Conservation (phyloP, 2,797 vertebrate species). For the Chelon auratus region DNA sequence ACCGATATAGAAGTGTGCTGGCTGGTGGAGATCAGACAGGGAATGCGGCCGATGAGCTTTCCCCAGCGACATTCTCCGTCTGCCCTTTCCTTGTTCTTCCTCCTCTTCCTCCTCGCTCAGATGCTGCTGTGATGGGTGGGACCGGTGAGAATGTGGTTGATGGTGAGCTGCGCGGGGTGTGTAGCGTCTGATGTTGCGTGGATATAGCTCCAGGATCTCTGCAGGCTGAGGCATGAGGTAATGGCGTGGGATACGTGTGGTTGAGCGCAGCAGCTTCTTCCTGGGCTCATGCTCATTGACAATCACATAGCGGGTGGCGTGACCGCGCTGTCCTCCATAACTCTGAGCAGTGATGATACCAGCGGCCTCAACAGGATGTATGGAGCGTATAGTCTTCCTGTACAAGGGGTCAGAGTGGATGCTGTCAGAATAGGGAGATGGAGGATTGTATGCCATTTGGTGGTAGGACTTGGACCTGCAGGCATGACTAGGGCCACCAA, state of each 20-base stretch:
- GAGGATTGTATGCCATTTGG: conserved; percentile 75
- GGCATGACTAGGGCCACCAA: conserved; percentile 79
- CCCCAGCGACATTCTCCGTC: conserved; percentile 56
- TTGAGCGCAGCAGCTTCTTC: conserved; percentile 82
- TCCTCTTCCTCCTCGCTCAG: conserved; percentile 88
- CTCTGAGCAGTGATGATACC: conserved; percentile 75
- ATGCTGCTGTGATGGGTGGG: conserved; percentile 79
- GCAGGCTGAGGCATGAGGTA: conserved; percentile 82
- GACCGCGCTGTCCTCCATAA: conserved; percentile 76
- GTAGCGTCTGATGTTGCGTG: conserved; percentile 82
- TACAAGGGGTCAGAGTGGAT: conserved; percentile 88
- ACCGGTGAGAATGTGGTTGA: conserved; percentile 62
- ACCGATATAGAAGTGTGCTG: conserved; percentile 86
- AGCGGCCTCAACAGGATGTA: conserved; percentile 63
- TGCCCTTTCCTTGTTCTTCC: conserved; percentile 78
- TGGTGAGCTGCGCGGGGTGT: conserved; percentile 68
- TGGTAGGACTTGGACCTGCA: conserved; percentile 84
- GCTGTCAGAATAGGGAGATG: conserved; percentile 74
- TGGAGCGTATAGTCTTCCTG: conserved; percentile 82
- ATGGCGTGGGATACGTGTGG: conserved; percentile 86
- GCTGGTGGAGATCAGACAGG: conserved; percentile 85
- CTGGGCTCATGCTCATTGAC: conserved; percentile 88
- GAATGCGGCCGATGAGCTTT: conserved; percentile 82
- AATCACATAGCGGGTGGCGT: conserved; percentile 86
- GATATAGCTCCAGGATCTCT: conserved; percentile 86